These are phyloP conservation scores for Cyclopterus lumpus DNA, from an alignment of 2,797 vertebrate species.

Conservation along the genomic window DNA sequence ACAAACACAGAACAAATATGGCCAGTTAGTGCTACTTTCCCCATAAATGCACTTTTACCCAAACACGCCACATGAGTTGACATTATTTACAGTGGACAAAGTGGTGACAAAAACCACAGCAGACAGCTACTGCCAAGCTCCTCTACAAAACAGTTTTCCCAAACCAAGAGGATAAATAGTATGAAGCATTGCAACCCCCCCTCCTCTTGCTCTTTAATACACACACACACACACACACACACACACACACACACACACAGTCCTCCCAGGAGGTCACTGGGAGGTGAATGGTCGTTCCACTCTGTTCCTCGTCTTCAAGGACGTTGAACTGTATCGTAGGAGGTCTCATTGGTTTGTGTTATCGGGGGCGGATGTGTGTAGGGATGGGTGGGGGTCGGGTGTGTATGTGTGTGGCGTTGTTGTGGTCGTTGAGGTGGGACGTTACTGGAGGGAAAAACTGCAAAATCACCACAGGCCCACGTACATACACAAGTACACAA, in stretches of 20 bases:
- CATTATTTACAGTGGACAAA: constrained; percentile 81
- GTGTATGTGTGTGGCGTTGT: constrained; percentile 21
- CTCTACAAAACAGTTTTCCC: constrained; percentile 69
- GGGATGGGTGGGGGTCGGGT: constrained; percentile 28
- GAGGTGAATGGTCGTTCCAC: constrained; percentile 79
- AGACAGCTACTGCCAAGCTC: constrained; percentile 67
- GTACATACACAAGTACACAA: constrained; percentile 18
- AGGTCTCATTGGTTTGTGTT: constrained; percentile 59
- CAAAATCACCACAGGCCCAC: constrained; percentile 32
- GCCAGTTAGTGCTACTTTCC: constrained; percentile 67
- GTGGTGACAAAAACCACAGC: constrained; percentile 79
- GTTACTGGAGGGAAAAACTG: background rate
- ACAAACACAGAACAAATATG: constrained; percentile 55
- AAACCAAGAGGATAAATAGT: constrained; percentile 74
- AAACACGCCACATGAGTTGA: constrained; percentile 75
- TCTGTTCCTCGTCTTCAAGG: constrained; percentile 81
- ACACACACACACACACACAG: constrained; percentile 45
- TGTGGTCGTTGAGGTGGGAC: background rate
- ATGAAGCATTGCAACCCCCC: constrained; percentile 40
- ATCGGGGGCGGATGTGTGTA: constrained; percentile 25
- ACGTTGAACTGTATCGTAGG: constrained; percentile 76
- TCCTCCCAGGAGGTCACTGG: constrained; percentile 76
- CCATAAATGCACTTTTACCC: constrained; percentile 74
- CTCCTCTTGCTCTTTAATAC: background rate
- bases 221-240: constrained; percentile 36